phyloP scores from a whole-genome alignment of 2,888 invertebrate species.

The Fragum sueziense region DNA sequence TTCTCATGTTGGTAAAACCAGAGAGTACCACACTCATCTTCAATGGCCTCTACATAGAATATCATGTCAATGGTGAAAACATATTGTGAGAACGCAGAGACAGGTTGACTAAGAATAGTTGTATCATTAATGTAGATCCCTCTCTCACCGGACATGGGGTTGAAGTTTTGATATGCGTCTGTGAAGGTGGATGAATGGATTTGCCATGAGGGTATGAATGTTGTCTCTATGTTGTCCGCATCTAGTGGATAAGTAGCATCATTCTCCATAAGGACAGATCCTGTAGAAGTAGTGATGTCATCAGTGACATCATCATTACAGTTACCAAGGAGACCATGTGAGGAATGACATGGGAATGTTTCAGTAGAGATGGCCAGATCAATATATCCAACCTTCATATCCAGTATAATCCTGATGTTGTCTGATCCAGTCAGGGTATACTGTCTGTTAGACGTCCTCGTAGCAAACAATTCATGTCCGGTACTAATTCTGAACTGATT shows the following conservation, averaged over 20 bases:
- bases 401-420: conserved; percentile 53
- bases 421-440: conserved; percentile 40
- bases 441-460: conserved; percentile 40
- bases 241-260: conserved; percentile 38
- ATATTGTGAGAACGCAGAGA: conserved; percentile 58
- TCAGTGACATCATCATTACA: conserved; percentile 61
- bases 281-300: conserved; percentile 59
- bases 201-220: conserved; percentile 63
- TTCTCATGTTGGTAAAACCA: conserved; percentile 62
- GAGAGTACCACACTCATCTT: conserved; percentile 56
- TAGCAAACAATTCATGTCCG: conserved; percentile 37
- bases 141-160: conserved; percentile 47
- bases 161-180: conserved; percentile 33
- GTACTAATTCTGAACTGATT: conserved; percentile 26
- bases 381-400: conserved; percentile 50
- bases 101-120: conserved; percentile 42
- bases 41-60: conserved; percentile 56
- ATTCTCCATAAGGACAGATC: conserved; percentile 34
- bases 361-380: conserved; percentile 45
- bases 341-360: conserved; percentile 42
- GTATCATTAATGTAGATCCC: conserved; percentile 55
- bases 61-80: conserved; percentile 67
- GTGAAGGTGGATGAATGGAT: conserved; percentile 46
- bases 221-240: conserved; percentile 49
- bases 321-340: conserved; percentile 57